phyloP scores from a whole-genome alignment of 2,113 vertebrate genomes.

The Herpailurus yagouaroundi region DNA sequence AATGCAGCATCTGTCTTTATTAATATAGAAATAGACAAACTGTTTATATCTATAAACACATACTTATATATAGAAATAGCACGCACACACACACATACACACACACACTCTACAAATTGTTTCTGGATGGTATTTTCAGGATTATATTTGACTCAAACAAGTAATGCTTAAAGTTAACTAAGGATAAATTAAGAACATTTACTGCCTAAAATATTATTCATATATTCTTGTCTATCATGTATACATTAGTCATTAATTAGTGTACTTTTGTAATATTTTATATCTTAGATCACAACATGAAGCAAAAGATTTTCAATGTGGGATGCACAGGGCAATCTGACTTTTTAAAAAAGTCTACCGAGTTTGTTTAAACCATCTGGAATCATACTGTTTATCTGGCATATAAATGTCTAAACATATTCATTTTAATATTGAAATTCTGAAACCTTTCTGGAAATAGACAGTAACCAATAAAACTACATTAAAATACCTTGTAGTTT shows the following conservation, averaged over 20 bases:
- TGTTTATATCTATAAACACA: background rate
- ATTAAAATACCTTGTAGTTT: background rate
- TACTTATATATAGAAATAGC: background rate
- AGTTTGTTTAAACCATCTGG: constrained; percentile 3
- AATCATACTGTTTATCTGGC: background rate
- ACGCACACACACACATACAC: fast-evolving
- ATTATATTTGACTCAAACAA: background rate
- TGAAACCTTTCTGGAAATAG: background rate
- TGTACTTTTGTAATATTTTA: background rate
- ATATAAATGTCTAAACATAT: background rate
- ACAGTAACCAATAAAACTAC: background rate
- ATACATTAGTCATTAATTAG: background rate
- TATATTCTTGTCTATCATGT: background rate
- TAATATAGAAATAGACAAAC: background rate
- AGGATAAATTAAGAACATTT: background rate
- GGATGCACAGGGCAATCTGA: background rate
- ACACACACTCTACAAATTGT: background rate
- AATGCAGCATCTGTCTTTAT: background rate
- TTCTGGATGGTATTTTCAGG: background rate
- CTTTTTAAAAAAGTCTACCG: background rate
- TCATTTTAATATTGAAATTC: background rate
- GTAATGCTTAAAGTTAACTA: background rate
- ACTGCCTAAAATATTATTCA: background rate
- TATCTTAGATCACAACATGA: background rate
- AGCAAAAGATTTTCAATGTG: constrained; percentile 16